Base-by-base conservation (phyloP, 2,113 vertebrate genomes). In the Pelusios castaneus region DNA sequence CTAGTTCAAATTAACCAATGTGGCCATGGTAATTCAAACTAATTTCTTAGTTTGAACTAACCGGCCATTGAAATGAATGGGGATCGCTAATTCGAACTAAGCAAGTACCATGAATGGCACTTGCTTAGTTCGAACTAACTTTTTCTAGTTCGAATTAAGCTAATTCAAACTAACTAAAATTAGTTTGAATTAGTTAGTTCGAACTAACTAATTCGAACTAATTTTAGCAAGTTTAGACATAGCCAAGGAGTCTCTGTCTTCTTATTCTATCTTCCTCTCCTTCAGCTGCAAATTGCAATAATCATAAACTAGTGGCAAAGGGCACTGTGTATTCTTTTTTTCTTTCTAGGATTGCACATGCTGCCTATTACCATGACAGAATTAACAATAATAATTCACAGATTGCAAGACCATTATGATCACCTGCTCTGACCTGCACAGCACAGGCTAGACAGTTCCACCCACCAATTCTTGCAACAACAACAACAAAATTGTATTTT, bases 351-450 rank as follows among this genome's bases (percentile, higher is more conserved):
- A 1, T 43, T 12, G 70, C 17, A 29, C 2, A 24, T 1, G 1
- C 38, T 6, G 81, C 92, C 94, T 80, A 24, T 41, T n/a, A 87
- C 82, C 80, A 63, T 38, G 84, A 41, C 3, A 87, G 12, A 6
- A 89, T 52, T 45, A 49, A 0, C 6, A 84, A 0, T 4, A 41
- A 0, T 5, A 45, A 4, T 5, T 60, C 3, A 1, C 0, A 85
- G 55, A 34, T 19, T 91, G 76, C 12, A 24, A 24, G 29, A 89
- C 43, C 19, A 6, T 1, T 5, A 22, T 14, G 13, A 6, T 82
- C 43, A 80, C 6, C 3, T 25, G 0, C 0, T 91, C 51, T 49
- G 55, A 45, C 51, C 38, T 76, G 17, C 34, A 10, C 76, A 1
- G 0, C 38, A 25, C 56, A 76, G 52, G 16, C 16, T 21, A n/a